Conservation (phyloP, 2,113 vertebrate genomes). For the Anguilla japonica region DNA sequence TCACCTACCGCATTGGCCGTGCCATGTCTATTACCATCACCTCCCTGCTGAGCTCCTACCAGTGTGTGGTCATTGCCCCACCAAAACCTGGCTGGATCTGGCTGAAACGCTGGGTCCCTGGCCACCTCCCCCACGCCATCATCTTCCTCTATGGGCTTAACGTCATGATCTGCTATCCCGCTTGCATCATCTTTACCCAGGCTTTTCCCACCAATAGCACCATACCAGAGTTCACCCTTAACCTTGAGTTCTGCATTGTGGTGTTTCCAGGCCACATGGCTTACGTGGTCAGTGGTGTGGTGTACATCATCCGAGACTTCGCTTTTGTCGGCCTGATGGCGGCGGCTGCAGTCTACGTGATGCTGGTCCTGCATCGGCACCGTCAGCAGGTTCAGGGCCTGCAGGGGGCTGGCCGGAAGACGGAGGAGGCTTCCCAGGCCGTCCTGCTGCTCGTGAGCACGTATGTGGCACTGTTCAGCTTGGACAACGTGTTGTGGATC, state of each 20-base stretch:
- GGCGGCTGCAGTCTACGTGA: conserved; percentile 25
- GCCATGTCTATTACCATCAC: conserved; percentile 50
- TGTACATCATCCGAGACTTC: conserved; percentile 42
- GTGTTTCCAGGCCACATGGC: conserved; percentile 33
- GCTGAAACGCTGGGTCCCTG: conserved; percentile 35
- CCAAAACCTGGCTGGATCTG: conserved; percentile 25
- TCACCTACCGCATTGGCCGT: conserved; percentile 42
- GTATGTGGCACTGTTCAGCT: conserved; percentile 37
- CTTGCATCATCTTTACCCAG: conserved; percentile 31
- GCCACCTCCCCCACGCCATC: conserved; percentile 35
- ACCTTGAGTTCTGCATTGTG: conserved; percentile 50
- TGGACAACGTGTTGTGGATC: conserved; percentile 39
- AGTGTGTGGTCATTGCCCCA: conserved; percentile 41
- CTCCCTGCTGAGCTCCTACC: conserved; percentile 47
- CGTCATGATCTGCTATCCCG: conserved; percentile 20
- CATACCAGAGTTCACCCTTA: conserved; percentile 33
- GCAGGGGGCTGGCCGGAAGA: neutral
- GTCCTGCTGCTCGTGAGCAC: conserved; percentile 34
- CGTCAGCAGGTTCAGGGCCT: conserved; percentile 21
- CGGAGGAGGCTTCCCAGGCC: conserved; percentile 33
- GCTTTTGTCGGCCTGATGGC: conserved; percentile 46
- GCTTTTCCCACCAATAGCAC: conserved; percentile 26
- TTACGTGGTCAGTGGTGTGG: conserved; percentile 43
- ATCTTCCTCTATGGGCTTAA: conserved; percentile 43
- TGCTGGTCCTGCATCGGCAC: conserved; percentile 35